Evolutionary conservation across 2,797 vertebrate genomes (phyloP).

Genomic region (Uromys caudimaculatus): DNA sequence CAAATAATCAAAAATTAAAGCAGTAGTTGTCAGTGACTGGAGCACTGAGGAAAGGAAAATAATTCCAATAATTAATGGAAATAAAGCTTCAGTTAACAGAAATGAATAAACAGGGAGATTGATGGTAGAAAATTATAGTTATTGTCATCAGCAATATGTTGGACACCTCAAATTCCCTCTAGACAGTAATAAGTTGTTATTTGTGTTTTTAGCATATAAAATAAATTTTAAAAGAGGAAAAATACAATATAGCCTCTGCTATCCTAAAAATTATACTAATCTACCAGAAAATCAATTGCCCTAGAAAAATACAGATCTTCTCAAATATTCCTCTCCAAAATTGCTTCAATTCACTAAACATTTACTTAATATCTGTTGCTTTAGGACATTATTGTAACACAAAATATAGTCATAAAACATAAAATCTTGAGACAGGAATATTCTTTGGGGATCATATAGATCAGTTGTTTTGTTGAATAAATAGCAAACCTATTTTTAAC

Average conservation of each 20-base stretch:
- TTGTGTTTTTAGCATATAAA: neutral
- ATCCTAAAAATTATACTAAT: neutral
- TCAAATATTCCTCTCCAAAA: neutral
- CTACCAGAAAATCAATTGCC: neutral
- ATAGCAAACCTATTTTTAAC: neutral
- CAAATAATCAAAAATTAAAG: neutral
- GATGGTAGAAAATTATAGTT: neutral
- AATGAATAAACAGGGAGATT: neutral
- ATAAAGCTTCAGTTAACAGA: neutral
- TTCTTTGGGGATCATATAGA: neutral
- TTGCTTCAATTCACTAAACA: neutral
- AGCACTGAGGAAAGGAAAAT: neutral
- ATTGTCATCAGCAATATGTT: neutral
- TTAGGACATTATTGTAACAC: neutral
- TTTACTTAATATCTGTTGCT: neutral
- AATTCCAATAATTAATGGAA: neutral
- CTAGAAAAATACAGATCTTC: neutral
- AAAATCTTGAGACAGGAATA: neutral
- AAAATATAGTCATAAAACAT: neutral
- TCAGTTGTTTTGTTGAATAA: conserved; percentile 13
- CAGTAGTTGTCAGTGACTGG: neutral
- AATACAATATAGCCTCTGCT: neutral
- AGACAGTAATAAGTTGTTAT: neutral
- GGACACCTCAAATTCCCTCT: neutral
- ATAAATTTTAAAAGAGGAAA: neutral